phyloP scores from a whole-genome alignment of 2,888 invertebrate species.

The Eupithecia subfuscata region DNA sequence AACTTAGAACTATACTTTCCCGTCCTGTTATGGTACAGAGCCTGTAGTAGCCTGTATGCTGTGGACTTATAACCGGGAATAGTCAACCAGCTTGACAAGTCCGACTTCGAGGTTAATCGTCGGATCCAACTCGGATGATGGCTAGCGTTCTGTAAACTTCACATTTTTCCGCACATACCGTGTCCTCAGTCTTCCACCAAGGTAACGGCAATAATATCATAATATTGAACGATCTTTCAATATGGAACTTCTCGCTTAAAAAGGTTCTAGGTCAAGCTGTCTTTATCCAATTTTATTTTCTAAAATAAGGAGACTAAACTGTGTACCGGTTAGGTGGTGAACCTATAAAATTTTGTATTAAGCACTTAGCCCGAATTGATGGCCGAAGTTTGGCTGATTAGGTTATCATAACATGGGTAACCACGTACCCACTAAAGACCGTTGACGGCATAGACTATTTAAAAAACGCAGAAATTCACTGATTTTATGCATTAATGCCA shows the following conservation, averaged over 20 bases:
- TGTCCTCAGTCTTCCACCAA: background rate
- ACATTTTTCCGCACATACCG: background rate
- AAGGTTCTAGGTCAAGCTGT: background rate
- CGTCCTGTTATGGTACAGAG: background rate
- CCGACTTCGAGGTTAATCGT: background rate
- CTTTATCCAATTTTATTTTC: background rate
- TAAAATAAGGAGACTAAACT: background rate
- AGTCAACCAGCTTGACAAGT: background rate
- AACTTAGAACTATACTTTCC: background rate
- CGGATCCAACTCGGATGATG: background rate
- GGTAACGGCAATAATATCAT: background rate
- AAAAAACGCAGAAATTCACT: background rate
- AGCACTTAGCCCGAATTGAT: background rate
- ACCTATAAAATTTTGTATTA: background rate
- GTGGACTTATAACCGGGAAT: background rate
- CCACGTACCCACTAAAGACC: background rate
- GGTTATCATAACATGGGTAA: background rate
- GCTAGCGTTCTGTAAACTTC: background rate
- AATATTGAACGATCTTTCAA: background rate
- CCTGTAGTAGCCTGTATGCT: too few relatives aligned
- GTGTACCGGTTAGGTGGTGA: background rate
- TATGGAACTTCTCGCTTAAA: background rate
- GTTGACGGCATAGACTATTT: too few relatives aligned
- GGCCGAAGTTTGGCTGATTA: background rate
- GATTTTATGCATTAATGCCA: background rate